phyloP scores from a whole-genome alignment of 2,888 invertebrate genomes.

The Morpho achilles region DNA sequence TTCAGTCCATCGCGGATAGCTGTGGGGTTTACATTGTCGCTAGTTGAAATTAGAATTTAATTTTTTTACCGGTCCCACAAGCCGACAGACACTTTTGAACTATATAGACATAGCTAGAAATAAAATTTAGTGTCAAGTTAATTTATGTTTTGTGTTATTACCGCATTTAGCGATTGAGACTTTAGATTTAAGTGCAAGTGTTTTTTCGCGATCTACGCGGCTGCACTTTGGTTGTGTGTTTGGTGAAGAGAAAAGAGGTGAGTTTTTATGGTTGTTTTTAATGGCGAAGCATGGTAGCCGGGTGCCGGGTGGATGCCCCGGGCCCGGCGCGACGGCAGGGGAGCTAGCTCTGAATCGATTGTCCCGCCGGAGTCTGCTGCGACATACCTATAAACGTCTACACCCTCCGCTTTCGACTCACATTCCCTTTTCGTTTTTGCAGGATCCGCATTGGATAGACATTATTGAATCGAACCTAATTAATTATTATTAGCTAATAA shows the following conservation, averaged over 20 bases:
- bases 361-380: constrained; percentile 44
- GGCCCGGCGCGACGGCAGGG: constrained; percentile 47
- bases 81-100: constrained; percentile 38
- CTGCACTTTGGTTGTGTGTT: constrained; percentile 62
- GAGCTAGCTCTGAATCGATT: constrained; percentile 68
- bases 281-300: constrained; percentile 34
- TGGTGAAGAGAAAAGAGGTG: constrained; percentile 70
- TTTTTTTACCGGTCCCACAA: constrained; percentile 43
- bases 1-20: constrained; percentile 70
- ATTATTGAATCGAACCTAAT: too few relatives aligned
- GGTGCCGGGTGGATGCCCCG: constrained; percentile 43
- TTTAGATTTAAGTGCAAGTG: constrained; percentile 59
- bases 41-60: constrained; percentile 35
- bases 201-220: constrained; percentile 66
- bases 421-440: constrained; percentile 43
- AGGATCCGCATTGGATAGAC: constrained; percentile 38
- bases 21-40: constrained; percentile 48
- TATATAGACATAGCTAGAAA: constrained; percentile 23
- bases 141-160: constrained; percentile 56
- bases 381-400: constrained; percentile 34
- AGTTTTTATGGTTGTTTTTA: constrained; percentile 52
- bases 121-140: constrained; percentile 56
- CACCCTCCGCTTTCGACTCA: constrained; percentile 56
- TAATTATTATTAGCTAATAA: too few relatives aligned
- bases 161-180: constrained; percentile 40